Evolutionary conservation across 1,140 invertebrate species (phyloP), one percentile per base, ranked within the genome.

Genomic region (Ephestia elutella): DNA sequence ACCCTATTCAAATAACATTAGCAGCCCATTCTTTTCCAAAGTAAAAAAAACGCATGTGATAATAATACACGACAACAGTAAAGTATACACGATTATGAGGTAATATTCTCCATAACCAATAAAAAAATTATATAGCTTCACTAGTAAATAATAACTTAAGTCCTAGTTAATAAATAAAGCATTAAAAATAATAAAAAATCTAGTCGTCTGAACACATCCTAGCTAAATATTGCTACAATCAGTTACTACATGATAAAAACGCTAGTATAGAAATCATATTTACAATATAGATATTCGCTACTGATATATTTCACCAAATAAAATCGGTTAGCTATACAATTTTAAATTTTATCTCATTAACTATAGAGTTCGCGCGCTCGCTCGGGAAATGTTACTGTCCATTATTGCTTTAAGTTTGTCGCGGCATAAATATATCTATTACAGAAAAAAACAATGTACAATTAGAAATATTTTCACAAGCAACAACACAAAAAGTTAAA

Each of bases 161-260:
- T 62, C 54, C 63, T 71, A 68, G 66, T 70, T 65, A 71, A 68
- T 66, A 68, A 70, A 70, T 73, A 70, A 85, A 80, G 72, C 69
- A 65, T 75, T 74, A 66, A 75, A 70, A 73, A 75, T 71, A 79
- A 78, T 75, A 80, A 71, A 75, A 80, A 54, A 64, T 71, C 70
- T 68, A 75, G 65, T 68, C 69, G 64, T 80, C 73, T 82, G 82
- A 84, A 86, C 82, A 82, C 82, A 78, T 82, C 78, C 82, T 86
- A 87, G 75, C 78, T 86, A 87, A 68, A 73, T 81, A 79, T 78
- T 78, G 74, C 82, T 86, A 84, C 73, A 65, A 74, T 73, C 63
- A 49, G 57, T 64, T 72, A 51, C 72, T 76, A 75, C 65, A 71
- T 64, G 68, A 76, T 84, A 85, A 71, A 84, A 80, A 82, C 79